A percentile compares a stretch with the other conserved stretches of the same genome.
Evolutionary conservation across 2,888 invertebrate species (phyloP).

Genomic region (Loripinus fragilis): DNA sequence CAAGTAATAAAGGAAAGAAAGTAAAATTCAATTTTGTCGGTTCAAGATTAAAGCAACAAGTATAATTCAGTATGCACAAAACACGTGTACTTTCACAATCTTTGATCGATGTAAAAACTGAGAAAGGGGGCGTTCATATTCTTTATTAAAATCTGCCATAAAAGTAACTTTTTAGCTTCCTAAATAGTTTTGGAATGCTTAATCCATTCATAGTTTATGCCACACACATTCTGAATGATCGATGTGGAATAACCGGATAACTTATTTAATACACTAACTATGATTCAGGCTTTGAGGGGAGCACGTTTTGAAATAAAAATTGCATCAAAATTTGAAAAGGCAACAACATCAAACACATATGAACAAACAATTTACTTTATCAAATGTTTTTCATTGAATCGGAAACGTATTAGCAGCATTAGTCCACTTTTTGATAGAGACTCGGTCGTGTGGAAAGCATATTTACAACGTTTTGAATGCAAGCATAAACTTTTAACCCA

Average conservation of each 20-base stretch:
- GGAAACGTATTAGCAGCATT: constrained; percentile 14
- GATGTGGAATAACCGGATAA: constrained; percentile 13
- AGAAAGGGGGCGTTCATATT: constrained; percentile 14
- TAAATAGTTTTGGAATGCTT: constrained; percentile 18
- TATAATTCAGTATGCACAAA: not conserved
- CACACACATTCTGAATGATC: constrained; percentile 13
- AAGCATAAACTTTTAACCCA: constrained; percentile 1
- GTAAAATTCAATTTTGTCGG: too few species aligned
- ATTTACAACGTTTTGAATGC: constrained; percentile 14
- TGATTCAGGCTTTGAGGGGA: constrained; percentile 5
- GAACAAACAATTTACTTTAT: constrained; percentile 20
- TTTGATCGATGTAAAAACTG: not conserved
- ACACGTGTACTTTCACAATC: not conserved
- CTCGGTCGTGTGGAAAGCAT: constrained; percentile 16
- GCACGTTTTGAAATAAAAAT: constrained; percentile 12
- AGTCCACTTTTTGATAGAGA: constrained; percentile 12
- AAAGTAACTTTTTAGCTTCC: constrained; percentile 9
- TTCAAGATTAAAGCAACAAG: too few species aligned
- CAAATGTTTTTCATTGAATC: constrained; percentile 12
- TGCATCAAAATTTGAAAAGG: constrained; percentile 18
- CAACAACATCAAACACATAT: constrained; percentile 6
- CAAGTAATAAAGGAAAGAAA: too few species aligned
- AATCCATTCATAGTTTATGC: constrained; percentile 15
- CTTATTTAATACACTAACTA: constrained; percentile 14
- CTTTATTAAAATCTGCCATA: constrained; percentile 2